phyloP scores from a whole-genome alignment of 1,140 invertebrate genomes.

The Latrodectus geometricus region DNA sequence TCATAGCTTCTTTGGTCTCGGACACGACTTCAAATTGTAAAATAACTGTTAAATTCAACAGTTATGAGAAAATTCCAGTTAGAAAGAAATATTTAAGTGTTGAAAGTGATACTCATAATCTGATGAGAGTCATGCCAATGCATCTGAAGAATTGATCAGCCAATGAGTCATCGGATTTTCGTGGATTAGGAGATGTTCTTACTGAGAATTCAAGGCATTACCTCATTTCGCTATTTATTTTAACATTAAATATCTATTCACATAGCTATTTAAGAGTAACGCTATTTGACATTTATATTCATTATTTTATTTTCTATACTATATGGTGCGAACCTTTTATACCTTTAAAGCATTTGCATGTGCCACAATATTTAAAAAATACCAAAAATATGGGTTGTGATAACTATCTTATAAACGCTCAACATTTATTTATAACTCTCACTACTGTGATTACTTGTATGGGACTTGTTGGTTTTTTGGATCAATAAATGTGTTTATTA shows the following conservation, averaged over 20 bases:
- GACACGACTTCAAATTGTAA: constrained; percentile 35
- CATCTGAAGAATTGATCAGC: not conserved
- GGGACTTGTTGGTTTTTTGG: not conserved
- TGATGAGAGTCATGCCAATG: not conserved
- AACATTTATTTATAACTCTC: not conserved
- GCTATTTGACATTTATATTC: not conserved
- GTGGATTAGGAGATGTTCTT: not conserved
- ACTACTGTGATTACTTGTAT: not conserved
- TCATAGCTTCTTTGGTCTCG: constrained; percentile 19
- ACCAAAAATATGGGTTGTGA: not conserved
- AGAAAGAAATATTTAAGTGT: not conserved
- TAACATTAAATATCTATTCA: too few relatives aligned
- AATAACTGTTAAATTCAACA: not conserved
- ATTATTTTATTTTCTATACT: not conserved
- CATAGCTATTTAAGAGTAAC: too few relatives aligned
- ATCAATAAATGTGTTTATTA: not conserved
- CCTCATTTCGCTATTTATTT: too few relatives aligned
- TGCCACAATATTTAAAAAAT: not conserved
- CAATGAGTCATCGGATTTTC: not conserved
- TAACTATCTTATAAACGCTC: not conserved
- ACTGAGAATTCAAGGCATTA: not conserved
- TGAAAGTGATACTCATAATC: not conserved
- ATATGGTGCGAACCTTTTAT: not conserved
- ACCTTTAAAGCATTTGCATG: not conserved
- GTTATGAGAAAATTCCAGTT: not conserved